Conservation (phyloP, 2,113 vertebrate species). For the Thermophis baileyi region DNA sequence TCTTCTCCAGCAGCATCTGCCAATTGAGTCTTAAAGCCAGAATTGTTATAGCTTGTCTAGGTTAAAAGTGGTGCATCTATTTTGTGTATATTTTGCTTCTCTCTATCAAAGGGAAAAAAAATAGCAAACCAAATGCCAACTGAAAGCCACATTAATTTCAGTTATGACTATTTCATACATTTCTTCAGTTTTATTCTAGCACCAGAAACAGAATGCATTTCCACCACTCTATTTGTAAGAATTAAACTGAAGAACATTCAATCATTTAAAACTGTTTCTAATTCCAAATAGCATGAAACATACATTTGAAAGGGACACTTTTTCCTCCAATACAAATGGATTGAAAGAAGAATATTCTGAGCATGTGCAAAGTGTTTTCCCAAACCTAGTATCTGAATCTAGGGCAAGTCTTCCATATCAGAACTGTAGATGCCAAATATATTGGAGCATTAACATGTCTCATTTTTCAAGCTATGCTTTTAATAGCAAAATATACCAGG, state of each 20-base stretch:
- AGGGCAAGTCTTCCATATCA: not conserved
- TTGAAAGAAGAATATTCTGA: not conserved
- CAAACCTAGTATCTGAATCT: not conserved
- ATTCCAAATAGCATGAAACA: not conserved
- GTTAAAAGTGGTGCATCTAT: conserved; percentile 42
- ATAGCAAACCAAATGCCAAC: conserved; percentile 3
- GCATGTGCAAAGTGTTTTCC: not conserved
- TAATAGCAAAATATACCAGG: not conserved
- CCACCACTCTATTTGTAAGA: not conserved
- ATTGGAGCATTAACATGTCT: not conserved
- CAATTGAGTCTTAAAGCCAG: conserved; percentile 66
- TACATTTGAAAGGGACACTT: not conserved
- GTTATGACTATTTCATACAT: not conserved
- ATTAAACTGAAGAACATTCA: not conserved
- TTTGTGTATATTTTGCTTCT: conserved; percentile 27
- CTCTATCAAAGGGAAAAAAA: conserved; percentile 6
- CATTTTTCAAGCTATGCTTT: conserved; percentile 26
- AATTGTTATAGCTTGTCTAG: conserved; percentile 45
- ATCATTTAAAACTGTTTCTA: not conserved
- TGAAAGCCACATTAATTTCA: conserved; percentile 8
- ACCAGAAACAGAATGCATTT: not conserved
- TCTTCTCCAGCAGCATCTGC: conserved; percentile 64
- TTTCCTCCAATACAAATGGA: not conserved
- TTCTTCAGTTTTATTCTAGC: not conserved
- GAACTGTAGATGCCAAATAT: not conserved